phyloP scores from a whole-genome alignment of 2,888 invertebrate species.

The Coleophora flavipennella region DNA sequence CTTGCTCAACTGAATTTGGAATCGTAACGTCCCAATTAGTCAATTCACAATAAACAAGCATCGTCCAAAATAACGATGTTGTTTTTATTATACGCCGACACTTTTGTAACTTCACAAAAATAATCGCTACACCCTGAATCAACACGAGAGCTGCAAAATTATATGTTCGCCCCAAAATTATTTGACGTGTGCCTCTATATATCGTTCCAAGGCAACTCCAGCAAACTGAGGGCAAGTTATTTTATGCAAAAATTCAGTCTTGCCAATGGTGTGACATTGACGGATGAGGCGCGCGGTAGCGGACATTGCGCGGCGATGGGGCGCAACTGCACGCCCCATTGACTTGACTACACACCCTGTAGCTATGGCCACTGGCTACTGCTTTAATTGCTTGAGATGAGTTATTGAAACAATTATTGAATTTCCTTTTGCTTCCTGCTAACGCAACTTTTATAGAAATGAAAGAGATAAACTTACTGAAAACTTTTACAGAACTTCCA shows the following conservation, averaged over 20 bases:
- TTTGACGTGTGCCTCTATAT: slow-evolving; percentile 4
- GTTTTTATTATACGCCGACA: too few species aligned
- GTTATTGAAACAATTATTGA: too few species aligned
- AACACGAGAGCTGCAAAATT: background rate
- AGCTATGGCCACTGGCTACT: slow-evolving; percentile 3
- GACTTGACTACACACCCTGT: too few species aligned
- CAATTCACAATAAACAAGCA: too few species aligned
- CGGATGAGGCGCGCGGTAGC: slow-evolving; percentile 29
- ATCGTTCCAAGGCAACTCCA: slow-evolving; percentile 12
- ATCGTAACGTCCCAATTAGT: too few species aligned
- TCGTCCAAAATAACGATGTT: too few species aligned
- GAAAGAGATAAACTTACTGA: too few species aligned
- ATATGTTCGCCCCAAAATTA: background rate
- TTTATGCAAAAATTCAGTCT: slow-evolving; percentile 56
- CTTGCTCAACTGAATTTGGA: too few species aligned
- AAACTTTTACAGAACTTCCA: too few species aligned
- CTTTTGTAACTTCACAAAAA: too few species aligned
- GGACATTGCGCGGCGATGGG: slow-evolving; percentile 25
- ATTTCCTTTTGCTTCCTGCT: too few species aligned
- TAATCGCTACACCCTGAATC: background rate
- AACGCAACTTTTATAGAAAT: too few species aligned
- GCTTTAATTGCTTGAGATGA: slow-evolving; percentile 3
- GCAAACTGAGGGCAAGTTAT: slow-evolving; percentile 21
- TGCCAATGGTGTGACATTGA: slow-evolving; percentile 44
- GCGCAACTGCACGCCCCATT: slow-evolving; percentile 15